Conservation (phyloP, 2,888 invertebrate genomes). For the Harpalus rubripes region DNA sequence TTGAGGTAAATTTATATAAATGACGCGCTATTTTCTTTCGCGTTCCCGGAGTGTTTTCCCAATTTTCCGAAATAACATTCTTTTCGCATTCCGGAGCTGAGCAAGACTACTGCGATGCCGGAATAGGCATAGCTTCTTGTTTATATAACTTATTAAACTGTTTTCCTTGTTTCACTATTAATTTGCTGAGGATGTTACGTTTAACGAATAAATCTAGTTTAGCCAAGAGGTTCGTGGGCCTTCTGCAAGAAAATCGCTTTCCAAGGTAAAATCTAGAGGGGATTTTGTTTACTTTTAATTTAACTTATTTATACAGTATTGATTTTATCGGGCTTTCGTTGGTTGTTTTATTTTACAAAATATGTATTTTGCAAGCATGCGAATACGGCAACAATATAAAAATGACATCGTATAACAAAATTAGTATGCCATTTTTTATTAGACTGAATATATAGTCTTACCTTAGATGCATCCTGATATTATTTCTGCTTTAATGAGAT, state of each 20-base stretch:
- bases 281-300: constrained; percentile 1
- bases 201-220: constrained; percentile 38
- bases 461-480: too few relatives aligned
- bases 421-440: too few relatives aligned
- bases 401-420: too few relatives aligned
- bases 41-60: constrained; percentile 49
- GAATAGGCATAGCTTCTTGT: constrained; percentile 47
- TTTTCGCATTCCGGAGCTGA: constrained; percentile 28
- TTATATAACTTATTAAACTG: constrained; percentile 52
- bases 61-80: constrained; percentile 52
- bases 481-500: too few relatives aligned
- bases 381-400: background rate
- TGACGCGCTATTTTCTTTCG: constrained; percentile 50
- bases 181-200: constrained; percentile 19
- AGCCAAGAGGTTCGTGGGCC: background rate
- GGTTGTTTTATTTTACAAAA: too few relatives aligned
- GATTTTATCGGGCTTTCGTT: background rate
- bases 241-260: background rate
- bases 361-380: background rate
- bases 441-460: too few relatives aligned
- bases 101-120: background rate
- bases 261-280: background rate
- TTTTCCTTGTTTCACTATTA: constrained; percentile 39
- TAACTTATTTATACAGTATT: background rate
- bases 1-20: constrained; percentile 49